Conservation (phyloP, 2,113 vertebrate genomes). For the Callopanchax toddi region DNA sequence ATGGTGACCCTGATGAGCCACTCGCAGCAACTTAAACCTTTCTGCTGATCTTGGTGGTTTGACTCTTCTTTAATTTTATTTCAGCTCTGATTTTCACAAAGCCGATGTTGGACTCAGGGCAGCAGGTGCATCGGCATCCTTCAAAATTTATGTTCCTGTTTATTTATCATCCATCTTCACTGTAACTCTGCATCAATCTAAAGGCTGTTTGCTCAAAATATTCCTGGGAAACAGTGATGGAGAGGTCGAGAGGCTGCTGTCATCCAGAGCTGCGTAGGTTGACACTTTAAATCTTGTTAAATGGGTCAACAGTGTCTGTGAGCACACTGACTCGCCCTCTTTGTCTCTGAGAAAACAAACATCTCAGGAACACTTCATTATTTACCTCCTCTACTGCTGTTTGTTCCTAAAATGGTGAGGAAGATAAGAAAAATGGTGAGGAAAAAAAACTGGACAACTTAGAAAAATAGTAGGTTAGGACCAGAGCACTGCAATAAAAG, state of each 20-base stretch:
- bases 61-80: too few relatives aligned
- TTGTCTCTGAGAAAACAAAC: conserved; percentile 62
- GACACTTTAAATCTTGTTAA: conserved; percentile 54
- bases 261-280: conserved; percentile 31
- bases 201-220: not conserved
- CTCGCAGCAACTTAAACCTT: too few relatives aligned
- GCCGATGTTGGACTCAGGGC: too few relatives aligned
- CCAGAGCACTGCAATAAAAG: conserved; percentile 76
- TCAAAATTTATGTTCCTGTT: not conserved
- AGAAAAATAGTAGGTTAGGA: conserved; percentile 51
- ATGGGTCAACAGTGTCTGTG: conserved; percentile 43
- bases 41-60: too few relatives aligned
- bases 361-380: conserved; percentile 74
- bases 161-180: conserved; percentile 26
- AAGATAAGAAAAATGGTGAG: conserved; percentile 48
- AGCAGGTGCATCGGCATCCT: too few relatives aligned
- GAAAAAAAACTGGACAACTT: conserved; percentile 59
- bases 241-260: conserved; percentile 48
- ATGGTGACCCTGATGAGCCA: too few relatives aligned
- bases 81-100: too few relatives aligned
- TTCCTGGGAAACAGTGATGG: conserved; percentile 2
- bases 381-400: conserved; percentile 52
- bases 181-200: conserved; percentile 13
- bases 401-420: conserved; percentile 44
- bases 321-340: conserved; percentile 46